Base-by-base conservation (phyloP, 92 coral and sea anemone genomes). In the Heteractis magnifica region DNA sequence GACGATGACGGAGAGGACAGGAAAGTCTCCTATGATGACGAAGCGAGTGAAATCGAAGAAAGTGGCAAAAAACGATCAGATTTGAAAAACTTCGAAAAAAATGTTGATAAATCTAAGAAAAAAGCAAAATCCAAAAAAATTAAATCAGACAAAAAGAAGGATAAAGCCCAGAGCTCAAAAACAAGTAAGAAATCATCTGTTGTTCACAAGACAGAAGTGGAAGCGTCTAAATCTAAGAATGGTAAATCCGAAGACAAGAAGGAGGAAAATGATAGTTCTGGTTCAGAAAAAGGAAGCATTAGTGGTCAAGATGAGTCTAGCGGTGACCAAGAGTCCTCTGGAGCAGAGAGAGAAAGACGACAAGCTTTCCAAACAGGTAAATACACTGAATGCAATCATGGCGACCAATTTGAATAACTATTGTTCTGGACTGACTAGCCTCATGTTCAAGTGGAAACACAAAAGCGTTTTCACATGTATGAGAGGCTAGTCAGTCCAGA, bases 311-410 rank as follows among this genome's bases (percentile, higher is more conserved):
- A 80, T 11, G 83, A 80, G 56, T 14, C 83, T 49, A 81, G 84
- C 10, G 80, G 86, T 19, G 79, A 75, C 26, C 9, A 18, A 49
- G 79, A 75, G 9, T n/a, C 59, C 5, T 75, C 79, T 49, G 79
- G 79, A 15, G 86, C 86, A 26, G 86, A 82, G 20, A 56, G 86
- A 82, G 86, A 82, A 50, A 56, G 86, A 21, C 86, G 86, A n/a
- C 86, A 82, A 60, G 79, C 86, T 34, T 82, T 58, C 19, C 55
- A 68, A 12, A 56, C 79, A 82, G 86, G 86, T 82, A 81, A 82
- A 62, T 10, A 23, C 9, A 76, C 21, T 1, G 19, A 76, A 18
- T 68, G 14, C 73, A 11, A 11, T 10, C 49, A 18, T 19, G 23
- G 5, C 44, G 44, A 34, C 44, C 44, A 34, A 34, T 34, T 34